These are phyloP conservation scores for Rhinogobio ventralis DNA, from an alignment of 2,797 vertebrate genomes.

Conservation along the genomic window DNA sequence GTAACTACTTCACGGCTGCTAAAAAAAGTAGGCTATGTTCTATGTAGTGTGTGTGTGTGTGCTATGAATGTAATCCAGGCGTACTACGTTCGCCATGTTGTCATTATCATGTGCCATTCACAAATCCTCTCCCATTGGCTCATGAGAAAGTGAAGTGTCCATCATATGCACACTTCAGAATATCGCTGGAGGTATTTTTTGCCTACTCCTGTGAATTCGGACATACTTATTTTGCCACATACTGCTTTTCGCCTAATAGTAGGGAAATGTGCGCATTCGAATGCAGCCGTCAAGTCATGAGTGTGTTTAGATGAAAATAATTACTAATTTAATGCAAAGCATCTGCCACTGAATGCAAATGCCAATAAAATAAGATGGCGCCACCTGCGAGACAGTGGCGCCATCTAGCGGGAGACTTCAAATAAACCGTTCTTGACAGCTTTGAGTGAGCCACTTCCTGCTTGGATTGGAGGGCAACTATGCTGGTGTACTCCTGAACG, in stretches of 20 bases:
- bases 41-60: not conserved
- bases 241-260: not conserved
- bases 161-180: not conserved
- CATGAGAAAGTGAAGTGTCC: not conserved
- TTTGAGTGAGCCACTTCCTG: not conserved
- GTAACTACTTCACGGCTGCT: not conserved
- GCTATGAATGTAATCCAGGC: not conserved
- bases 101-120: not conserved
- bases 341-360: constrained; percentile 33
- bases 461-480: not conserved
- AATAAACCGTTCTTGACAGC: not conserved
- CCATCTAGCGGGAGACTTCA: constrained; percentile 30
- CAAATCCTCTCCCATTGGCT: not conserved
- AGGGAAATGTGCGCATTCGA: not conserved
- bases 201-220: not conserved
- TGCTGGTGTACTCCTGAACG: not conserved
- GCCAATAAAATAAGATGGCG: not conserved
- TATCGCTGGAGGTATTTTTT: not conserved
- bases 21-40: not conserved
- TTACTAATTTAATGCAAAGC: constrained; percentile 5
- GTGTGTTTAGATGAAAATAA: constrained; percentile 22
- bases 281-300: not conserved
- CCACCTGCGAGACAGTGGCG: not conserved
- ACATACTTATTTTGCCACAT: not conserved
- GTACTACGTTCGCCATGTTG: not conserved